These are phyloP conservation scores for Tapera naevia DNA, from an alignment of 2,797 vertebrate species.

Conservation along the genomic window DNA sequence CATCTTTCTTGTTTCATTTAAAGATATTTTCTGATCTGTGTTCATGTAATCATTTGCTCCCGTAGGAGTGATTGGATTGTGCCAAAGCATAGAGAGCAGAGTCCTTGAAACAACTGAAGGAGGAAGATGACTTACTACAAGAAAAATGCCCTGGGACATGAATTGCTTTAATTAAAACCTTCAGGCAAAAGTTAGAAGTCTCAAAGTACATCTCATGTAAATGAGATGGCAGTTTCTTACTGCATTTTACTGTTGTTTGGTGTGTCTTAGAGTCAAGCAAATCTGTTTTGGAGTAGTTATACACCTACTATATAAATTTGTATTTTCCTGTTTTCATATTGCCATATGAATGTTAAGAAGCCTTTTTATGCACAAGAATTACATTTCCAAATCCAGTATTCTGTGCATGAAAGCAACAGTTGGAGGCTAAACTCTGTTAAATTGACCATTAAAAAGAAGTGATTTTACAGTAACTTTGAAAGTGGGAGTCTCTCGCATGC, in stretches of 20 bases:
- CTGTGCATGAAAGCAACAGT: not conserved
- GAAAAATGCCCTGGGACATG: constrained; percentile 18
- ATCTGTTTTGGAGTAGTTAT: not conserved
- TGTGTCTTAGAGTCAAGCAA: not conserved
- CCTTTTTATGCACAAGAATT: not conserved
- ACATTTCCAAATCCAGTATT: not conserved
- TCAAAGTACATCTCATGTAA: constrained; percentile 50
- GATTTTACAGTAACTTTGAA: not conserved
- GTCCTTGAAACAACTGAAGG: constrained; percentile 5
- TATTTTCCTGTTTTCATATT: not conserved
- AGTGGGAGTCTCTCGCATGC: not conserved
- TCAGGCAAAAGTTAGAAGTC: constrained; percentile 33
- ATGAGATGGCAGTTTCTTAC: constrained; percentile 17
- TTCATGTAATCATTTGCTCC: not conserved
- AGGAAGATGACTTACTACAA: not conserved
- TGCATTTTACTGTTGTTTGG: constrained; percentile 14
- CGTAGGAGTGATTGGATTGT: not conserved
- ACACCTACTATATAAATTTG: not conserved
- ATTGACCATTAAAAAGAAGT: not conserved
- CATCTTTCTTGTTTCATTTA: not conserved
- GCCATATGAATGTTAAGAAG: constrained; percentile 3
- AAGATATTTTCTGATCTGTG: not conserved
- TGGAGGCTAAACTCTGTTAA: constrained; percentile 18
- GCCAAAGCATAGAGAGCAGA: not conserved
- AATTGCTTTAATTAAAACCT: constrained; percentile 57